Conservation (phyloP, 2,113 vertebrate genomes). For the Eptesicus fuscus region DNA sequence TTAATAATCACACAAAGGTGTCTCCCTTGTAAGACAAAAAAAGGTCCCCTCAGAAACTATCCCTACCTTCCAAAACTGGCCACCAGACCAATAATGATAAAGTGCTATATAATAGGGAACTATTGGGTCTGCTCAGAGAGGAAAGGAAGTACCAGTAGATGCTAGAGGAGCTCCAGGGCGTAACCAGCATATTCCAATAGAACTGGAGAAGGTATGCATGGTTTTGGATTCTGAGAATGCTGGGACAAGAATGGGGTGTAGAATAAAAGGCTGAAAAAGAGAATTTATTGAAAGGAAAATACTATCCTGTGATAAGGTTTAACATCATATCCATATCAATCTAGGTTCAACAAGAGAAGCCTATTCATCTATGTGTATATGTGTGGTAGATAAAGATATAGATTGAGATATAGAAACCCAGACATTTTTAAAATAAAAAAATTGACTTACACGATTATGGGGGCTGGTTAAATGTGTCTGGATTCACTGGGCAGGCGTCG, state of each 20-base stretch:
- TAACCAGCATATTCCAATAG: neutral
- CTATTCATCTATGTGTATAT: neutral
- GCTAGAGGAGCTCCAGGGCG: neutral
- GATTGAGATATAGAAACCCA: neutral
- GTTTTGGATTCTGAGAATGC: neutral
- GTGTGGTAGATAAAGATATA: neutral
- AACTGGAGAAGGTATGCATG: neutral
- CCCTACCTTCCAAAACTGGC: neutral
- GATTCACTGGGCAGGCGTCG: neutral
- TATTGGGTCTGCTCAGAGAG: neutral
- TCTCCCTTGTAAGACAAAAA: neutral
- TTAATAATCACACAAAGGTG: neutral
- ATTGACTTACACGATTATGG: neutral
- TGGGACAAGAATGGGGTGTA: neutral
- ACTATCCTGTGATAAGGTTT: neutral
- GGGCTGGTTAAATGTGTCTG: neutral
- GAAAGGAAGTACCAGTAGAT: neutral
- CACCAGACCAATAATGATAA: neutral
- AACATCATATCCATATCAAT: neutral
- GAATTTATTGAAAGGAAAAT: neutral
- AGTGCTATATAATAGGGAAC: neutral
- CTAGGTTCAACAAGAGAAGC: neutral
- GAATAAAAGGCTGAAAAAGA: neutral
- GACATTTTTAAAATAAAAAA: neutral
- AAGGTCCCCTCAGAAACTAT: neutral